These are phyloP conservation scores for Leptothorax acervorum DNA, from an alignment of 2,888 invertebrate genomes.

Conservation along the genomic window DNA sequence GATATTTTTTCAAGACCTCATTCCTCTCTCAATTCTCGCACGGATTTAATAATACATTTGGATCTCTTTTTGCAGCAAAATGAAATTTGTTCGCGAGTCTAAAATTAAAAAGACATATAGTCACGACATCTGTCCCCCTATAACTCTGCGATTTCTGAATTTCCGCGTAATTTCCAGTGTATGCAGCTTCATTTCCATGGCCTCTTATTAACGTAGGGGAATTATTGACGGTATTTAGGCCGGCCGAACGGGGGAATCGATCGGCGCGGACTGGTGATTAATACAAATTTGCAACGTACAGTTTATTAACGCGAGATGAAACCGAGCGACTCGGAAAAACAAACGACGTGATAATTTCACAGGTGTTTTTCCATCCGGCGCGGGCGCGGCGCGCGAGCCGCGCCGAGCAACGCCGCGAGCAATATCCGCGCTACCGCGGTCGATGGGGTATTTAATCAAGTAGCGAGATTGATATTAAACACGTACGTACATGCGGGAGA, in stretches of 20 bases:
- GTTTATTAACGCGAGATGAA: slow-evolving; percentile 24
- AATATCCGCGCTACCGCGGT: slow-evolving; percentile 7
- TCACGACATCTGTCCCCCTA: background rate
- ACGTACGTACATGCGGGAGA: background rate
- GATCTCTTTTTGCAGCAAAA: background rate
- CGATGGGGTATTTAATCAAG: slow-evolving; percentile 34
- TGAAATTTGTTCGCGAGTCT: background rate
- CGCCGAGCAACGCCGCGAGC: background rate
- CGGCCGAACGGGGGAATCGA: background rate
- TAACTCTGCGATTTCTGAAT: background rate
- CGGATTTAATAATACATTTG: background rate
- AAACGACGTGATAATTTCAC: slow-evolving; percentile 6
- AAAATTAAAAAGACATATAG: background rate
- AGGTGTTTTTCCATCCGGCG: background rate
- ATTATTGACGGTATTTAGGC: slow-evolving; percentile 22
- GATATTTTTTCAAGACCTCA: background rate
- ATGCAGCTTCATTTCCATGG: slow-evolving; percentile 7
- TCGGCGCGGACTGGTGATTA: background rate
- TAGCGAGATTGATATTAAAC: slow-evolving; percentile 46
- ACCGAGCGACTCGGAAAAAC: background rate
- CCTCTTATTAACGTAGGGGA: background rate
- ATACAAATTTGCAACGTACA: slow-evolving; percentile 28
- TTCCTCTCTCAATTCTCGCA: background rate
- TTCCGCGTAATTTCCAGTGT: slow-evolving; percentile 26
- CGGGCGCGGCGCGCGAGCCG: background rate